These are phyloP conservation scores for Mesodorylaimus sp. DNA, from an alignment of 2,888 invertebrate genomes.

Conservation along the genomic window DNA sequence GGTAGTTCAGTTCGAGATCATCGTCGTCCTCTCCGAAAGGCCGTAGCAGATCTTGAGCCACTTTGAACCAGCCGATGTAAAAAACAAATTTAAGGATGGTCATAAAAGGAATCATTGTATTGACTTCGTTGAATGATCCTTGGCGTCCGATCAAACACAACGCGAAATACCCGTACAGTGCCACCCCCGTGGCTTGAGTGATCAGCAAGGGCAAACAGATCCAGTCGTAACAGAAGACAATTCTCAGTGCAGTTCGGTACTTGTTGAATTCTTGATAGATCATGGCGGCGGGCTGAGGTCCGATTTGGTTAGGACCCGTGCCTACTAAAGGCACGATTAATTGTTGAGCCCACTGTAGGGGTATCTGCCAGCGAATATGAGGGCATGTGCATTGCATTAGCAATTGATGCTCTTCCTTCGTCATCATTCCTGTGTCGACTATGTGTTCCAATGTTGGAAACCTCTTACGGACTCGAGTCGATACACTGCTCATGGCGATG, in stretches of 20 bases:
- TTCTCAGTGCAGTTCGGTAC: conserved; percentile 13
- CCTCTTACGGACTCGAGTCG: conserved; percentile 43
- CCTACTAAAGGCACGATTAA: not conserved
- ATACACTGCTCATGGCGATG: conserved; percentile 44
- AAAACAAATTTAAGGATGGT: conserved; percentile 9
- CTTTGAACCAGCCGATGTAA: conserved; percentile 11
- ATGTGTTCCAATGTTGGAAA: conserved; percentile 43
- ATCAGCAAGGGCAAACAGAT: conserved; percentile 32
- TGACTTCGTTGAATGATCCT: not conserved
- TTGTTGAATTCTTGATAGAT: conserved; percentile 7
- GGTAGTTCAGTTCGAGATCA: conserved; percentile 13
- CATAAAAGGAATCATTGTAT: conserved; percentile 5
- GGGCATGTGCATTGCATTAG: not conserved
- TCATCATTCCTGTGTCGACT: not conserved
- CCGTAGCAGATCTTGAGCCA: conserved; percentile 25
- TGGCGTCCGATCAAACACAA: conserved; percentile 24
- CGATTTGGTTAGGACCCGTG: too few relatives aligned
- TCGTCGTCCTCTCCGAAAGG: conserved; percentile 13
- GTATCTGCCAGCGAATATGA: not conserved
- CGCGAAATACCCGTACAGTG: conserved; percentile 32
- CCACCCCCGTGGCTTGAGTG: conserved; percentile 32
- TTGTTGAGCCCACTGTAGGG: not conserved
- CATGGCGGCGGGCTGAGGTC: too few relatives aligned
- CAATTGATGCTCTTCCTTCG: not conserved
- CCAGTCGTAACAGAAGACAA: conserved; percentile 31